Conservation (phyloP, 2,113 vertebrate genomes). For the Petaurus breviceps region DNA sequence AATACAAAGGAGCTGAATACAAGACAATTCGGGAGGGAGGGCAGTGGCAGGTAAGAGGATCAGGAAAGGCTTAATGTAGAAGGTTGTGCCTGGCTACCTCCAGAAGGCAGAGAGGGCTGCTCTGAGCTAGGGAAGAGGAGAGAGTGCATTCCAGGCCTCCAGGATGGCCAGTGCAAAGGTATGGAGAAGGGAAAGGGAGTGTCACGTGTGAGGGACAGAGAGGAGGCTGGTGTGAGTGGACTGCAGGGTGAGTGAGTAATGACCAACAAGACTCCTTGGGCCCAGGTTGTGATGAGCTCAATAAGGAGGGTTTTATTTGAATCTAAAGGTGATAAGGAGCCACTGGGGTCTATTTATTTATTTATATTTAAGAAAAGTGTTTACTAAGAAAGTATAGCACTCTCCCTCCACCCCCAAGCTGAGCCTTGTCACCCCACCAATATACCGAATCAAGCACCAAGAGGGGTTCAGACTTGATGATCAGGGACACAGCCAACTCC, state of each 20-base stretch:
- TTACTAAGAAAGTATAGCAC: not conserved
- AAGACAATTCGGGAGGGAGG: not conserved
- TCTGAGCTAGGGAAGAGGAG: not conserved
- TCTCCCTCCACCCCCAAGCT: not conserved
- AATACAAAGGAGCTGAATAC: not conserved
- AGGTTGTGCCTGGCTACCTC: not conserved
- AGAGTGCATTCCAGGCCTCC: not conserved
- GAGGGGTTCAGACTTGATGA: not conserved
- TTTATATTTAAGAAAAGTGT: not conserved
- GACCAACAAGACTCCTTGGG: not conserved
- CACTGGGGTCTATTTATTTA: not conserved
- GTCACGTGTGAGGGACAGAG: not conserved
- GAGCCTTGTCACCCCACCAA: not conserved
- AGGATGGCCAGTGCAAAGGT: not conserved
- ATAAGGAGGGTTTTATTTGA: not conserved
- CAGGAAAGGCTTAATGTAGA: not conserved
- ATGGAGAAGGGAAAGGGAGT: not conserved
- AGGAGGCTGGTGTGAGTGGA: not conserved
- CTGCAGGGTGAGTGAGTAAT: not conserved
- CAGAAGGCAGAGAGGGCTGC: not conserved
- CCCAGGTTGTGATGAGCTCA: not conserved
- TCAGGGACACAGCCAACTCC: not conserved
- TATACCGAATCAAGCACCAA: not conserved
- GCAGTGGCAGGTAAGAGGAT: not conserved
- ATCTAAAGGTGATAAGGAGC: not conserved